A percentile compares a stretch with the other conserved stretches of the same genome.
These are phyloP conservation scores for Euura lappo DNA, from an alignment of 1,140 invertebrate genomes.

Conservation along the genomic window DNA sequence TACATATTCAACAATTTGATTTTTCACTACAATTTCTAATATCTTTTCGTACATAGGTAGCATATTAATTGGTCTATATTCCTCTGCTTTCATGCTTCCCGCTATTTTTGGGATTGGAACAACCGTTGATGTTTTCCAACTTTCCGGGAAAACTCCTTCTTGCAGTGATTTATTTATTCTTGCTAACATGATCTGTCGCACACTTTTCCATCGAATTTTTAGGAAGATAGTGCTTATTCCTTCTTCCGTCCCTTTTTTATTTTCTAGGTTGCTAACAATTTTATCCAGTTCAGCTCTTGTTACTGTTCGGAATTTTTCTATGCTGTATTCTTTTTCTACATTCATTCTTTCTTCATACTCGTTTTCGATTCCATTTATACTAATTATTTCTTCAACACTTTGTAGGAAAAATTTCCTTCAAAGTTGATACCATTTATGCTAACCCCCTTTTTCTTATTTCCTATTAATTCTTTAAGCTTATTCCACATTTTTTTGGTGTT, in stretches of 20 bases:
- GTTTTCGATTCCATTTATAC: too few relatives aligned
- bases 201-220: background rate
- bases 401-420: too few relatives aligned
- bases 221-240: background rate
- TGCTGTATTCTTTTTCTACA: too few relatives aligned
- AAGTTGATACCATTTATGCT: too few relatives aligned
- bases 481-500: too few relatives aligned
- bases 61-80: constrained; percentile 8
- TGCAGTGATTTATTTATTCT: background rate
- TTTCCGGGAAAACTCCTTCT: background rate
- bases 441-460: too few relatives aligned
- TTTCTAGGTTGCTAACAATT: constrained; percentile 2
- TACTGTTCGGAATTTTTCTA: too few relatives aligned
- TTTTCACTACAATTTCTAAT: constrained; percentile 1
- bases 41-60: constrained; percentile 1
- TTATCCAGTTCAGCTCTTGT: constrained; percentile 2
- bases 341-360: too few relatives aligned
- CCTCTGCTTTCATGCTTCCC: background rate
- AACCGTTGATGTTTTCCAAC: background rate
- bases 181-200: background rate
- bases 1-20: constrained; percentile 7
- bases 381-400: too few relatives aligned
- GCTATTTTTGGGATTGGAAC: background rate
- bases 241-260: constrained; percentile 1
- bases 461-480: too few relatives aligned